Percentiles rank a stretch among this genome's conserved stretches.
phyloP scores from a whole-genome alignment of 2,797 vertebrate genomes.

The Huso huso region DNA sequence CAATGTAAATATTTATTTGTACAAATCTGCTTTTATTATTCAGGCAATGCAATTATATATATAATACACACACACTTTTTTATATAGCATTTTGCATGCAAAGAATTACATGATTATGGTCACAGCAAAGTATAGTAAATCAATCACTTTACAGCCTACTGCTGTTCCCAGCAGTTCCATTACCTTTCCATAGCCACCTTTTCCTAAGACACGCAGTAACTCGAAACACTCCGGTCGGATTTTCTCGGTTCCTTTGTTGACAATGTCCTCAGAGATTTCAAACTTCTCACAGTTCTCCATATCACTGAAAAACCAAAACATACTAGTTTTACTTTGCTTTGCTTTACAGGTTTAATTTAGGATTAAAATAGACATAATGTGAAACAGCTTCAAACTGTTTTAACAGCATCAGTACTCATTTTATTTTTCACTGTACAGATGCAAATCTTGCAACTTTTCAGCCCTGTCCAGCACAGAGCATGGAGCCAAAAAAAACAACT shows the following conservation, averaged over 20 bases:
- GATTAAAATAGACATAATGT: too few species aligned
- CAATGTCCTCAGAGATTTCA: slow-evolving; percentile 92
- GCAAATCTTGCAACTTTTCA: not conserved
- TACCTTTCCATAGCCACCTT: slow-evolving; percentile 96
- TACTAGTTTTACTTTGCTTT: too few species aligned
- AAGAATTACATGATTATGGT: too few species aligned
- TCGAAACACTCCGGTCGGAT: slow-evolving; percentile 93
- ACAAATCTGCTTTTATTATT: too few species aligned
- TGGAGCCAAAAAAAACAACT: slow-evolving; percentile 48
- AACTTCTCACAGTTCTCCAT: slow-evolving; percentile 97
- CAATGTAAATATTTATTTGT: not conserved
- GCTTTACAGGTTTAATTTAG: too few species aligned
- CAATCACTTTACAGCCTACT: not conserved
- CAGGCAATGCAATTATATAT: too few species aligned
- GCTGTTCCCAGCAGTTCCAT: slow-evolving; percentile 28
- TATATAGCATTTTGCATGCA: too few species aligned
- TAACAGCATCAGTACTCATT: not conserved
- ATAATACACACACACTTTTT: too few species aligned
- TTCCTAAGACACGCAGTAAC: slow-evolving; percentile 86
- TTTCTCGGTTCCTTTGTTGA: slow-evolving; percentile 91
- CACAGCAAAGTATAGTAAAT: too few species aligned
- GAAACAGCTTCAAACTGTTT: too few species aligned
- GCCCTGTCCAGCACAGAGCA: not conserved
- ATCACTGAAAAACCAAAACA: slow-evolving; percentile 60
- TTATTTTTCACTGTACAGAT: not conserved